Evolutionary conservation across 2,797 vertebrate species (phyloP).

Genomic region (Eleutherodactylus coqui): DNA sequence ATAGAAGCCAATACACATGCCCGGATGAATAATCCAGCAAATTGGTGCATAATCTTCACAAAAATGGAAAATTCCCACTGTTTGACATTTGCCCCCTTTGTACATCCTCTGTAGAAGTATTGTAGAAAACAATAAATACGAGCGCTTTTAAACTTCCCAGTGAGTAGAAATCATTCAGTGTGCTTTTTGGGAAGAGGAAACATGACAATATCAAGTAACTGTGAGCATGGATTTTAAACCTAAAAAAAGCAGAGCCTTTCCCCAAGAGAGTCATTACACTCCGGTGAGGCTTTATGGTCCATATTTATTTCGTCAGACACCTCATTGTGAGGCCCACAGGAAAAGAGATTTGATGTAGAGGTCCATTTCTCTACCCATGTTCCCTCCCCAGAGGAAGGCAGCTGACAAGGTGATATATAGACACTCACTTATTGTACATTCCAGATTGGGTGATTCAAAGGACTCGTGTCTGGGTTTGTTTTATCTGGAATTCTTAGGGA

Average conservation of each 20-base stretch:
- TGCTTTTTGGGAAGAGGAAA: conserved; percentile 30
- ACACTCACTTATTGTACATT: conserved; percentile 97
- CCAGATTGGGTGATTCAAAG: conserved; percentile 96
- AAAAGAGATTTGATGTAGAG: conserved; percentile 84
- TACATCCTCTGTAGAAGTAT: conserved; percentile 36
- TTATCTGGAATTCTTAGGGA: conserved; percentile 94
- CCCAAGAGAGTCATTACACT: conserved; percentile 58
- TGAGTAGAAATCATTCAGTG: conserved; percentile 15
- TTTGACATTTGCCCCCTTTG: conserved; percentile 26
- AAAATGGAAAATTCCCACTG: conserved; percentile 41
- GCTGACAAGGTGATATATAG: conserved; percentile 99
- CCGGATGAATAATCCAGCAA: conserved; percentile 6
- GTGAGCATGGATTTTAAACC: conserved; percentile 54
- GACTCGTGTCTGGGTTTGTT: conserved; percentile 93
- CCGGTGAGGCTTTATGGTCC: conserved; percentile 64
- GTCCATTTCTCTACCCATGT: conserved; percentile 90
- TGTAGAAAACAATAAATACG: conserved; percentile 40
- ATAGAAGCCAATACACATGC: conserved; percentile 10
- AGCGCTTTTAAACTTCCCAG: conserved; percentile 15
- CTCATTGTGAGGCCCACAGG: conserved; percentile 69
- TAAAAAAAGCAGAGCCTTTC: conserved; percentile 48
- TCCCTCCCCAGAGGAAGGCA: conserved; percentile 88
- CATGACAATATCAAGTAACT: conserved; percentile 60
- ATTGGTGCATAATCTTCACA: conserved; percentile 22
- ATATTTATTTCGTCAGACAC: conserved; percentile 79